Conservation (phyloP, 2,888 invertebrate species). For the Lepeophtheirus nordmannii region DNA sequence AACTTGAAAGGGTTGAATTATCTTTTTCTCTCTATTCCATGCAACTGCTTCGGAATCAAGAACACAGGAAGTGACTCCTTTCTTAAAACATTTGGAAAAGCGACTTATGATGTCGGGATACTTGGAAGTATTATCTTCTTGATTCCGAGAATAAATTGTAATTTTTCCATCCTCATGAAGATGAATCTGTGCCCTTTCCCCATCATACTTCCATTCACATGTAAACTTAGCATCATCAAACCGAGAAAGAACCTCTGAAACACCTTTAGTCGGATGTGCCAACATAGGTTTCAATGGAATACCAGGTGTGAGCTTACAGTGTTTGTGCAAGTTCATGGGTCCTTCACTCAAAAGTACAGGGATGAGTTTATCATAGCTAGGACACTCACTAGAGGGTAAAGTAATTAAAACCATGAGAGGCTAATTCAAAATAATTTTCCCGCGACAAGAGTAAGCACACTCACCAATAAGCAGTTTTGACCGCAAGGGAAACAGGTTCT, state of each 20-base stretch:
- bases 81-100: conserved; percentile 11
- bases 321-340: conserved; percentile 50
- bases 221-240: conserved; percentile 78
- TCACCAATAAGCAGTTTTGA: conserved; percentile 86
- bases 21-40: conserved; percentile 69
- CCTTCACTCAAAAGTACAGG: conserved; percentile 62
- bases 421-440: background rate
- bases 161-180: conserved; percentile 49
- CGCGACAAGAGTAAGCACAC: too few relatives aligned
- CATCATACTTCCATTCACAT: conserved; percentile 98
- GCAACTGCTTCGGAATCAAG: conserved; percentile 95
- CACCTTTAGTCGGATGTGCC: conserved; percentile 90
- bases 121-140: conserved; percentile 80
- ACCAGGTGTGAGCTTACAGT: conserved; percentile 75
- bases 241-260: conserved; percentile 47
- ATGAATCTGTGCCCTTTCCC: conserved; percentile 90
- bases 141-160: conserved; percentile 82
- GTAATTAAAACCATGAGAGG: conserved; percentile 16
- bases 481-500: conserved; percentile 53
- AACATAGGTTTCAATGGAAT: conserved; percentile 95
- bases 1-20: conserved; percentile 82
- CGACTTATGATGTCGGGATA: conserved; percentile 74
- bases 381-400: conserved; percentile 59
- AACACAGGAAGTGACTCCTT: conserved; percentile 60
- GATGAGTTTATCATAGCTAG: conserved; percentile 73